Conservation (phyloP, 2,113 vertebrate genomes). For the Chionomys nivalis region DNA sequence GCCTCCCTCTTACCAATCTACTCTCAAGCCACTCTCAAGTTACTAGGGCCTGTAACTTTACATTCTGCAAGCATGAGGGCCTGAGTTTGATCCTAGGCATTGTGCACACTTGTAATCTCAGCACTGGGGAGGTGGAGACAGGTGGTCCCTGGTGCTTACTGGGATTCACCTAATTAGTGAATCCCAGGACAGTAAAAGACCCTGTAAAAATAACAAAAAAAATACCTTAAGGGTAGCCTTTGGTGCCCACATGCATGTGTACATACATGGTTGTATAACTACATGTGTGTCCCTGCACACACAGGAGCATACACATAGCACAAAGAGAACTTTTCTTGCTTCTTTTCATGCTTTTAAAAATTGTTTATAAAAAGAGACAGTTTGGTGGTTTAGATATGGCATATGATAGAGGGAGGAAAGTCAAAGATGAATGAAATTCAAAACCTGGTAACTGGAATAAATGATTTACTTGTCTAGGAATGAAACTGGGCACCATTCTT, state of each 20-base stretch:
- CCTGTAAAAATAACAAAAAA: neutral
- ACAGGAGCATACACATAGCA: neutral
- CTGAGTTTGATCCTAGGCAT: neutral
- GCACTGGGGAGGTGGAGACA: neutral
- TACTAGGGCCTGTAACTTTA: neutral
- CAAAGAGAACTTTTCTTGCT: neutral
- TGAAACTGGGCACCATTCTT: slow-evolving; percentile 15
- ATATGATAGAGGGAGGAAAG: neutral
- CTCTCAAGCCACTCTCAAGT: neutral
- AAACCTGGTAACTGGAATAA: neutral
- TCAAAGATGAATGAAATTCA: neutral
- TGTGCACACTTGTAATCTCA: neutral
- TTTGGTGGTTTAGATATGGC: neutral
- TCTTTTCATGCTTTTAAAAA: neutral
- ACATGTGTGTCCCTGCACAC: neutral
- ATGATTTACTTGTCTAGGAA: neutral
- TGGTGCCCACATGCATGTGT: neutral
- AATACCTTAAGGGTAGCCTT: neutral
- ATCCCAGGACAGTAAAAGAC: neutral
- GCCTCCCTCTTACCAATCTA: neutral
- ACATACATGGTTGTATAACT: neutral
- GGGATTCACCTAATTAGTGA: neutral
- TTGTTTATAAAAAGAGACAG: neutral
- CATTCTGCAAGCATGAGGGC: neutral
- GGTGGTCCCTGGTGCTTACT: neutral